Percentiles rank a stretch among this genome's conserved stretches.
phyloP scores from a whole-genome alignment of 2,113 vertebrate genomes.

The Chloroceryle aenea region DNA sequence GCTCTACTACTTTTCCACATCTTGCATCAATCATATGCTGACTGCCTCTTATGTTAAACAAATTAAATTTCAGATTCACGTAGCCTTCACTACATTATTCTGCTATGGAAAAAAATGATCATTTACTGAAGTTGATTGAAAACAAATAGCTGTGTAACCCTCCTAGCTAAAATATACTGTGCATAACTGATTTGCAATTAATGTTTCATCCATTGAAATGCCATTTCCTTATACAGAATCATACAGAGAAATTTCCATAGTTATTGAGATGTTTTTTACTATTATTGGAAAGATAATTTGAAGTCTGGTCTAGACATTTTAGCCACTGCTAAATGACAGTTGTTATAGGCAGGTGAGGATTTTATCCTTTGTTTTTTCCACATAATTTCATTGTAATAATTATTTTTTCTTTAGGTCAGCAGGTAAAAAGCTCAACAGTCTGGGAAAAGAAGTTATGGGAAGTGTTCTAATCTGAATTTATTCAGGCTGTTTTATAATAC shows the following conservation, averaged over 20 bases:
- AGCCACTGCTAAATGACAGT: background rate
- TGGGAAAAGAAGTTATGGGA: background rate
- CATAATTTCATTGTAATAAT: background rate
- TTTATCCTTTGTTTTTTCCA: background rate
- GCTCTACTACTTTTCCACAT: slow-evolving; percentile 26
- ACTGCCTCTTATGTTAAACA: slow-evolving; percentile 29
- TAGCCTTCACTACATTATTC: slow-evolving; percentile 7
- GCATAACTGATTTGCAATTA: background rate
- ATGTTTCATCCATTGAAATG: background rate
- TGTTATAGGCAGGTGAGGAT: background rate
- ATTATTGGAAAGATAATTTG: background rate
- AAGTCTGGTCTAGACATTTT: background rate
- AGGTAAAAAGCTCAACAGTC: background rate
- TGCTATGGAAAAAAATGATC: background rate
- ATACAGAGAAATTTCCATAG: background rate
- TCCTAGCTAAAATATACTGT: background rate
- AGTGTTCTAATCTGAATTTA: background rate
- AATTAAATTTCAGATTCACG: slow-evolving; percentile 52
- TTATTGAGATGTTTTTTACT: background rate
- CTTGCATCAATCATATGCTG: slow-evolving; percentile 51
- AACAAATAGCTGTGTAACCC: background rate
- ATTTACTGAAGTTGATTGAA: slow-evolving; percentile 12
- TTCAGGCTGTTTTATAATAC: background rate
- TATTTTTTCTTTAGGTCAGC: background rate
- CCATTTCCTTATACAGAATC: background rate